These are phyloP conservation scores for Neoseiulus cucumeris DNA, from an alignment of 1,140 invertebrate species.

Conservation along the genomic window DNA sequence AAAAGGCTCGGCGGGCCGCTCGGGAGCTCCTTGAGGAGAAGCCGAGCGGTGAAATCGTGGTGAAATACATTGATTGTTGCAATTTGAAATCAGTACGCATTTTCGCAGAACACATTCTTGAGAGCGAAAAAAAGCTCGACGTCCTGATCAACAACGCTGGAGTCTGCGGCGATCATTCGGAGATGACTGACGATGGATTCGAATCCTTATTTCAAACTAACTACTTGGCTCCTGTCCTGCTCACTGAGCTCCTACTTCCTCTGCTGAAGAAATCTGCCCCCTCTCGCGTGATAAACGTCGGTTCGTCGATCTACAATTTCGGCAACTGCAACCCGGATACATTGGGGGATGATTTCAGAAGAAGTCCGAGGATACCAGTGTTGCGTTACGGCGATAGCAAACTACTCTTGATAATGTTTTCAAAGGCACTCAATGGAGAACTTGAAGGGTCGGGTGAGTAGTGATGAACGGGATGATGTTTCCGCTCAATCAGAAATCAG, in stretches of 20 bases:
- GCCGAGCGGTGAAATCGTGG: constrained; percentile 20
- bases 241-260: constrained; percentile 18
- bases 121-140: constrained; percentile 35
- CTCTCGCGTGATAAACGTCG: constrained; percentile 47
- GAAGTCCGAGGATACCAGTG: constrained; percentile 16
- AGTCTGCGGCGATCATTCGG: constrained; percentile 29
- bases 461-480: too few species aligned
- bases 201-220: constrained; percentile 20
- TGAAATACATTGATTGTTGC: constrained; percentile 23
- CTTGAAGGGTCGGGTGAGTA: neutral
- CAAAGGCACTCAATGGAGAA: neutral
- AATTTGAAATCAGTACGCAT: constrained; percentile 25
- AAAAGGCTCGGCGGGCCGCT: constrained; percentile 36
- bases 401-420: neutral
- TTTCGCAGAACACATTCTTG: constrained; percentile 13
- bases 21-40: constrained; percentile 30
- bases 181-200: constrained; percentile 19
- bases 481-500: too few species aligned
- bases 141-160: constrained; percentile 65
- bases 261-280: constrained; percentile 32
- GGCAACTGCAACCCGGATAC: constrained; percentile 51
- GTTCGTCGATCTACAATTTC: constrained; percentile 44
- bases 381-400: neutral
- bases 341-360: constrained; percentile 41
- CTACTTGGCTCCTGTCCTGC: constrained; percentile 21